phyloP scores from a whole-genome alignment of 2,888 invertebrate species.

The Listrodromus nycthemerus region DNA sequence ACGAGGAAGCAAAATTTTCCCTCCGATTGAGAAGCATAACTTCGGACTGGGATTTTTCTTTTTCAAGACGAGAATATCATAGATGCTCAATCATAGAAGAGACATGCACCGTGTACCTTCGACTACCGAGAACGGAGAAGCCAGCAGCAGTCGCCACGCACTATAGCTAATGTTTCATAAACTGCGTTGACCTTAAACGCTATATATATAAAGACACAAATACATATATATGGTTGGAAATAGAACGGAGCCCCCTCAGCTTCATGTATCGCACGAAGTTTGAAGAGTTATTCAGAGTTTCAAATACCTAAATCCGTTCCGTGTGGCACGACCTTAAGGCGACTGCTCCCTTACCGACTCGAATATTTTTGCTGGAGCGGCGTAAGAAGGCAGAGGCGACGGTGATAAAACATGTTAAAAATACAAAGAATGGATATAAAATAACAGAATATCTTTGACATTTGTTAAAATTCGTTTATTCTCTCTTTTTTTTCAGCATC shows the following conservation, averaged over 20 bases:
- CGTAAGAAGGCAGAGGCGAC: no score
- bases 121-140: not conserved
- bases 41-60: not conserved
- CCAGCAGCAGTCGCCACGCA: not conserved
- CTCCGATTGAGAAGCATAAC: not conserved
- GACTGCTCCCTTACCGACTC: not conserved
- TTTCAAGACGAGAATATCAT: not conserved
- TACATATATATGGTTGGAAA: not conserved
- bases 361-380: no score
- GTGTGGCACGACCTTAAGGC: not conserved
- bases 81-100: not conserved
- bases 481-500: slow-evolving; percentile 16
- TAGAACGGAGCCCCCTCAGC: not conserved
- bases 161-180: not conserved
- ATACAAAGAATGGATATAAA: not conserved
- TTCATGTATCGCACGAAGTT: not conserved
- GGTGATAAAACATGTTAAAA: no score
- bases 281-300: not conserved
- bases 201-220: no score
- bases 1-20: not conserved
- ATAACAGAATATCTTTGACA: not conserved
- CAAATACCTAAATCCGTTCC: not conserved
- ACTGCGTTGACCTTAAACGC: slow-evolving; percentile 1
- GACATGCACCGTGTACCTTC: not conserved
- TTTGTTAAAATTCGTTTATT: slow-evolving; percentile 40